Base-by-base conservation (phyloP, 2,113 vertebrate genomes). In the Zosterops lateralis region DNA sequence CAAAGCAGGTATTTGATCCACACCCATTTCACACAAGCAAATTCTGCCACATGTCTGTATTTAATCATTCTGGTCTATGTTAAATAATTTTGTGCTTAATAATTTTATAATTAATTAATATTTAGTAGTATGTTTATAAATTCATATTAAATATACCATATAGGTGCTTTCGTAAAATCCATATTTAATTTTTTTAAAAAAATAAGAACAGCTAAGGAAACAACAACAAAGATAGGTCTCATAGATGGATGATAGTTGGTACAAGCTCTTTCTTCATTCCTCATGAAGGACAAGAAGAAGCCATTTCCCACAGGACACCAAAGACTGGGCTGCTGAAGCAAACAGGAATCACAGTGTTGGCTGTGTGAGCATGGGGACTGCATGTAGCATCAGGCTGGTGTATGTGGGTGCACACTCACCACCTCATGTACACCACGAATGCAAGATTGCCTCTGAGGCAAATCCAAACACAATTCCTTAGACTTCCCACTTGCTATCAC, bases 1-100 rank as follows among this genome's bases (percentile, higher is more conserved):
- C 42, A 87, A 85, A 94, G 87, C 77, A 81, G 40, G 76, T 77
- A 70, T 73, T 71, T 84, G 91, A 96, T 67, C 34, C 68, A 60
- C 72, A 51, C 19, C 56, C 50, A 44, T 15, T 19, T 22, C 71
- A 80, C 31, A 74, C 34, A 73, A 54, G 56, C 38, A 47, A 31
- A 20, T 62, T 77, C 90, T 80, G 79, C 64, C 58, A 47, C 61
- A 60, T 26, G 42, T 60, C 60, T 85, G 22, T 20, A 58, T 61
- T 92, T 79, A 66, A 60, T 58, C 11, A 54, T 70, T 92, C 32
- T 60, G 32, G 10, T 60, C 25, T 61, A 32, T 24, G 47, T 60
- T 75, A 73, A 45, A 72, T 29, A 75, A 67, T 54, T 74, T 7
- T 40, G 11, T 48, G 7, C 4, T n/a, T 54, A 57, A 53, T 61